Evolutionary conservation across 2,797 vertebrate species (phyloP).

Genomic region (Thunnus albacares): DNA sequence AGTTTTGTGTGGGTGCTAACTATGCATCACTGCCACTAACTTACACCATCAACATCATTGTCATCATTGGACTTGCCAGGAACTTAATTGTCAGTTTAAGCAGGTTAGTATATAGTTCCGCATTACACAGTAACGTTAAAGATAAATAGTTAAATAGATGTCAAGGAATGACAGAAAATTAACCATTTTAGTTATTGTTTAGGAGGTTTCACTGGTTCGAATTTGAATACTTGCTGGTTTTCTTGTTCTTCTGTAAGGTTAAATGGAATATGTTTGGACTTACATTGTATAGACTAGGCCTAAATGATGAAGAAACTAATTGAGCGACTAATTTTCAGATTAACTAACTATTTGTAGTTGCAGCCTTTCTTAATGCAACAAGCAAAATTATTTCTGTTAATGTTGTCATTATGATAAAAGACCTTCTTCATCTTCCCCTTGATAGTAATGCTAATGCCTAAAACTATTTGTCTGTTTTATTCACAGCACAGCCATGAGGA

Average conservation of each 20-base stretch:
- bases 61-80: background rate
- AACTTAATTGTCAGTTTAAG: background rate
- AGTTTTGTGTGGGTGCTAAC: background rate
- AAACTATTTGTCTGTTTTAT: slow-evolving; percentile 22
- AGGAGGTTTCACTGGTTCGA: background rate
- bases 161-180: too few relatives aligned
- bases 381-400: background rate
- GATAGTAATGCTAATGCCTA: background rate
- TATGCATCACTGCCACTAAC: background rate
- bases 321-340: background rate
- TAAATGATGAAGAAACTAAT: background rate
- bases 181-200: too few relatives aligned
- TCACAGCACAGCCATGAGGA: slow-evolving; percentile 78
- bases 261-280: background rate
- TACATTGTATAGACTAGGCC: too few relatives aligned
- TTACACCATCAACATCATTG: background rate
- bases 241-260: background rate
- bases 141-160: too few relatives aligned
- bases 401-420: background rate
- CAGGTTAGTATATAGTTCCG: background rate
- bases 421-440: background rate
- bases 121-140: background rate
- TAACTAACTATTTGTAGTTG: background rate
- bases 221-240: background rate
- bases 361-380: background rate